Percentiles rank a stretch among this genome's conserved stretches.
These are phyloP conservation scores for Drosophila fuyamai DNA, from an alignment of 1,140 invertebrate species.

Conservation along the genomic window DNA sequence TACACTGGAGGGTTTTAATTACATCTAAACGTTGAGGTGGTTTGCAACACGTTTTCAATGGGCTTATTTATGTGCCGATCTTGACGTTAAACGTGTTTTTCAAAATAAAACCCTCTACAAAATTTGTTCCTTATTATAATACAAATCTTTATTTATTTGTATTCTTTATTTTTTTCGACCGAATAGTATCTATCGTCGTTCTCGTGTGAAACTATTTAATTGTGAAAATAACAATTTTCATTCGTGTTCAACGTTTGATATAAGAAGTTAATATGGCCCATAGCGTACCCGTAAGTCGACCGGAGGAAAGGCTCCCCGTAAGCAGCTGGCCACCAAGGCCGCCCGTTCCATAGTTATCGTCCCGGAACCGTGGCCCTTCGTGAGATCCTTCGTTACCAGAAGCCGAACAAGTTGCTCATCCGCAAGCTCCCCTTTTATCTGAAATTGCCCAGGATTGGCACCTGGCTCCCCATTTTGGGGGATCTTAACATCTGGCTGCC, in stretches of 20 bases:
- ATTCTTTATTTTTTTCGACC: too few relatives aligned
- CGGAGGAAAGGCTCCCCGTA: constrained; percentile 94
- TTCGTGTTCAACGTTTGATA: too few relatives aligned
- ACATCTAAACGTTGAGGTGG: neutral
- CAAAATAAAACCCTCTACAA: neutral
- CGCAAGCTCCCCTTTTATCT: constrained; percentile 94
- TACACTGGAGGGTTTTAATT: constrained; percentile 6
- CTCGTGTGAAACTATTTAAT: too few relatives aligned
- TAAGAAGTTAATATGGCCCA: constrained; percentile 87
- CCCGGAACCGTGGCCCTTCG: constrained; percentile 94
- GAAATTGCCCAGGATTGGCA: constrained; percentile 92
- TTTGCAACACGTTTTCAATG: neutral
- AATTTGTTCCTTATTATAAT: constrained; percentile 16
- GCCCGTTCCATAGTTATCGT: constrained; percentile 90
- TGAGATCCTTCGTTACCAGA: constrained; percentile 95
- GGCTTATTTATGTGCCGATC: neutral
- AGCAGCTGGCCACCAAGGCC: constrained; percentile 94
- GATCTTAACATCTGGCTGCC: constrained; percentile 28
- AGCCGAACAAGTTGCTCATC: constrained; percentile 92
- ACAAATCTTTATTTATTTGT: constrained; percentile 38
- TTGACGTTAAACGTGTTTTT: neutral
- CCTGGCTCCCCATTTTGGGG: constrained; percentile 7
- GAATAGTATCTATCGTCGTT: too few relatives aligned
- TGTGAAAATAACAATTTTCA: too few relatives aligned
- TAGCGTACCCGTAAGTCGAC: constrained; percentile 94